Percentiles rank a stretch among this genome's conserved stretches.
Conservation (phyloP, 2,113 vertebrate genomes). For the Synodontis membranacea region DNA sequence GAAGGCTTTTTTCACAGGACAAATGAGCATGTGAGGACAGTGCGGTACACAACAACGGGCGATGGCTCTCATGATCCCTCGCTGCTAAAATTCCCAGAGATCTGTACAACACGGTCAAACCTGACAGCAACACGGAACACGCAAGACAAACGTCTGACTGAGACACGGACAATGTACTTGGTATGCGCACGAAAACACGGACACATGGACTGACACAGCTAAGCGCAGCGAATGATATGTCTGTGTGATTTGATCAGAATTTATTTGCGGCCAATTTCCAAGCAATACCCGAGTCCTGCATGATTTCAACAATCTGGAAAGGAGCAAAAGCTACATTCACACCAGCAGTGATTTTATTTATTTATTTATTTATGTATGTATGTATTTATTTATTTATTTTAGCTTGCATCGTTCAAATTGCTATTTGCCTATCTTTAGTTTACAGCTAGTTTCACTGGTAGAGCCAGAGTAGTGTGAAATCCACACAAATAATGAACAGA, state of each 20-base stretch:
- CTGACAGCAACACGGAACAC: background rate
- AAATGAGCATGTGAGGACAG: constrained; percentile 53
- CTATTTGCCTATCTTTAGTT: background rate
- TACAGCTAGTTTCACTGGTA: background rate
- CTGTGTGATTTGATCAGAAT: too few species aligned
- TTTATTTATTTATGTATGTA: background rate
- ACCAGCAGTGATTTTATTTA: background rate
- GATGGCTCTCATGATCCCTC: constrained; percentile 18
- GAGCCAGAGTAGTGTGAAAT: background rate
- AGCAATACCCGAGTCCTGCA: background rate
- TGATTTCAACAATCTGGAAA: background rate
- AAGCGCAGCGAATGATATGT: background rate
- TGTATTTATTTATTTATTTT: background rate
- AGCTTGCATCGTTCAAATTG: background rate
- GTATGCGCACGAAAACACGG: background rate
- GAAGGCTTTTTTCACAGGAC: constrained; percentile 48
- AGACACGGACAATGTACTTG: constrained; percentile 19
- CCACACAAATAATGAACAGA: background rate
- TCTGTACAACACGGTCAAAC: background rate
- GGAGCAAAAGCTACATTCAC: background rate
- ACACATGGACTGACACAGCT: background rate
- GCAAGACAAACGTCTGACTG: constrained; percentile 13
- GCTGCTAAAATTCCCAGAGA: background rate
- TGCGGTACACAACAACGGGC: constrained; percentile 50
- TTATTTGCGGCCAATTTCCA: background rate